These are phyloP conservation scores for Amniataba percoides DNA, from an alignment of 2,797 vertebrate genomes.

Conservation along the genomic window DNA sequence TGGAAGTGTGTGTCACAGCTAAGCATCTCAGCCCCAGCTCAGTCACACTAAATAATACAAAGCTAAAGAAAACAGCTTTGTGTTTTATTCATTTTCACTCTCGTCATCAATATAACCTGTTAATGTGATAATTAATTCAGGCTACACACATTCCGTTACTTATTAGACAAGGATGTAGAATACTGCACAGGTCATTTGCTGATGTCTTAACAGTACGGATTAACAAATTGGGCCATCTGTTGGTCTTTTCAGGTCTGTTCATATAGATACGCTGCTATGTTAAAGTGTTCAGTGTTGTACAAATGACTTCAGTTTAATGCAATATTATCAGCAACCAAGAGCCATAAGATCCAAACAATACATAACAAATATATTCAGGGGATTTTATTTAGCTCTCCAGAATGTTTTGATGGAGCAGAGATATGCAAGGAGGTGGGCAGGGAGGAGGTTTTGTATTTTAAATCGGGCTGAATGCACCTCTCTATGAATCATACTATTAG, in stretches of 20 bases:
- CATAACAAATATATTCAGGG: slow-evolving; percentile 23
- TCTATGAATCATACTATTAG: slow-evolving; percentile 66
- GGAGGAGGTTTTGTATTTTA: slow-evolving; percentile 59
- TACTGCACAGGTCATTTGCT: slow-evolving; percentile 39
- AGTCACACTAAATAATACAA: slow-evolving; percentile 64
- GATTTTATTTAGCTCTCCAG: slow-evolving; percentile 39
- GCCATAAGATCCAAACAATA: slow-evolving; percentile 25
- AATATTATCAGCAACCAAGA: slow-evolving; percentile 25
- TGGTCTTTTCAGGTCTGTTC: slow-evolving; percentile 49
- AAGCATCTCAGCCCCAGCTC: slow-evolving; percentile 50
- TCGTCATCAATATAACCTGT: slow-evolving; percentile 49
- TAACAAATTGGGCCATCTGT: slow-evolving; percentile 53
- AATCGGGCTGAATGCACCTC: slow-evolving; percentile 39
- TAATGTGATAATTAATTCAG: slow-evolving; percentile 56
- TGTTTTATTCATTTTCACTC: slow-evolving; percentile 58
- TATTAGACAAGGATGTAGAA: slow-evolving; percentile 7
- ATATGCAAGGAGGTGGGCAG: slow-evolving; percentile 43
- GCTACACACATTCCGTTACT: slow-evolving; percentile 18
- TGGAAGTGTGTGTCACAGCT: slow-evolving; percentile 69
- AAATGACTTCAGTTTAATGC: slow-evolving; percentile 17
- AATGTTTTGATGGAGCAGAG: slow-evolving; percentile 44
- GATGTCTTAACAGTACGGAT: slow-evolving; percentile 36
- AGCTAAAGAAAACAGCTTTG: slow-evolving; percentile 61
- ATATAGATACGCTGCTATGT: slow-evolving; percentile 29
- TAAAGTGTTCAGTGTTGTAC: slow-evolving; percentile 26